Percentiles rank a stretch among this genome's conserved stretches.
phyloP scores from a whole-genome alignment of 2,113 vertebrate species.

The Circaetus gallicus region DNA sequence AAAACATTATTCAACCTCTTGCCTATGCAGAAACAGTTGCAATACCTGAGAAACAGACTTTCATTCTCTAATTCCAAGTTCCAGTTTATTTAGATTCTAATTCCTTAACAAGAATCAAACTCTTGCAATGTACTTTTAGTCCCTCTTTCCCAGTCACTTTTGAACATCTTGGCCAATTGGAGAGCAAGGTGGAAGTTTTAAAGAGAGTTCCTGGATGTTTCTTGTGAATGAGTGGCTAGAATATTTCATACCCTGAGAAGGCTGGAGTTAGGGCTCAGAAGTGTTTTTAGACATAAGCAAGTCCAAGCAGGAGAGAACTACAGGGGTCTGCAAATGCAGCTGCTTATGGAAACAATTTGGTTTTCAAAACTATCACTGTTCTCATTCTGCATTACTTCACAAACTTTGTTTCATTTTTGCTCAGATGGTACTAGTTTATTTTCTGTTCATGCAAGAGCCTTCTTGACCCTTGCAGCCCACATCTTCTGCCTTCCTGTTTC shows the following conservation, averaged over 20 bases:
- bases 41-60: not conserved
- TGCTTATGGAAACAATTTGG: not conserved
- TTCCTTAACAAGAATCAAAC: not conserved
- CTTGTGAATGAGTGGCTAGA: not conserved
- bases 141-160: not conserved
- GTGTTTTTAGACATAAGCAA: not conserved
- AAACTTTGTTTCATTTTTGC: not conserved
- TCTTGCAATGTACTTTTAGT: not conserved
- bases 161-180: not conserved
- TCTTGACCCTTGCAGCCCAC: not conserved
- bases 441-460: not conserved
- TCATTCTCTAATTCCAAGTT: not conserved
- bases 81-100: not conserved
- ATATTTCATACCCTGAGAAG: not conserved
- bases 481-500: not conserved
- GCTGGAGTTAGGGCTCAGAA: not conserved
- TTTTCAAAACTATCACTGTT: not conserved
- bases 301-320: not conserved
- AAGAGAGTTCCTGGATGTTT: not conserved
- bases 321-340: not conserved
- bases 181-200: not conserved
- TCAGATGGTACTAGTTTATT: not conserved
- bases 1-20: not conserved
- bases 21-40: not conserved
- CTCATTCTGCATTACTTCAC: not conserved